Evolutionary conservation across 2,113 vertebrate species (phyloP).

Genomic region (Poeciliopsis occidentalis): DNA sequence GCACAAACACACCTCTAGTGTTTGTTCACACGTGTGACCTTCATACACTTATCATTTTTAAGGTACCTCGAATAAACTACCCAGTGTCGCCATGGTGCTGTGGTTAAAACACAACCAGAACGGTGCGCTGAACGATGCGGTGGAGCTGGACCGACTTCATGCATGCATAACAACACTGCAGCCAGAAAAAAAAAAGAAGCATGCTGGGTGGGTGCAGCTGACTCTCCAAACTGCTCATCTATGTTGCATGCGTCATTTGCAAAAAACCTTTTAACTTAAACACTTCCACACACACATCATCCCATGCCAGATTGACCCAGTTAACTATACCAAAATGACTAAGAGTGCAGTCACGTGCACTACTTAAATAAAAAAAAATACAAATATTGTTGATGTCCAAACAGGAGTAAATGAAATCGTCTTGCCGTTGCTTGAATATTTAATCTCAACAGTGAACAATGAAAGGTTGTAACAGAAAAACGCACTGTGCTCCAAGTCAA

Average conservation of each 20-base stretch:
- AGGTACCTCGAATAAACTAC: neutral
- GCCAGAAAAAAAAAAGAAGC: conserved; percentile 38
- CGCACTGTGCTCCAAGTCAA: conserved; percentile 34
- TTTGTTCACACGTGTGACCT: conserved; percentile 47
- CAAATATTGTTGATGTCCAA: neutral
- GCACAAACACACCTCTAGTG: conserved; percentile 6
- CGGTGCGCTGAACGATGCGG: neutral
- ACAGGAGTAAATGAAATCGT: neutral
- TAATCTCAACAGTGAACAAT: conserved; percentile 18
- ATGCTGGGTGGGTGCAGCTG: conserved; percentile 36
- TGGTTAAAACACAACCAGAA: conserved; percentile 12
- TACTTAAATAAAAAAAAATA: neutral
- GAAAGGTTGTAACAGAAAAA: conserved; percentile 37
- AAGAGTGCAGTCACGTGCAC: neutral
- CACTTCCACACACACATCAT: conserved; percentile 3
- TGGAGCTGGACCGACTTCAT: conserved; percentile 21
- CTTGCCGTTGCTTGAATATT: conserved; percentile 23
- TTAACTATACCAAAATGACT: neutral
- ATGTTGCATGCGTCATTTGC: conserved; percentile 12
- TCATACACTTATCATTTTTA: conserved; percentile 26
- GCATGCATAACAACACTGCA: conserved; percentile 7
- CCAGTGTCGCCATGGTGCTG: neutral
- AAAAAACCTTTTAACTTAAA: neutral
- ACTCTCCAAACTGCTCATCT: conserved; percentile 35
- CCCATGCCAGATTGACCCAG: neutral